Evolutionary conservation across 2,797 vertebrate species (phyloP), one percentile per base, ranked within the genome.

Genomic region (Sylvia borin): DNA sequence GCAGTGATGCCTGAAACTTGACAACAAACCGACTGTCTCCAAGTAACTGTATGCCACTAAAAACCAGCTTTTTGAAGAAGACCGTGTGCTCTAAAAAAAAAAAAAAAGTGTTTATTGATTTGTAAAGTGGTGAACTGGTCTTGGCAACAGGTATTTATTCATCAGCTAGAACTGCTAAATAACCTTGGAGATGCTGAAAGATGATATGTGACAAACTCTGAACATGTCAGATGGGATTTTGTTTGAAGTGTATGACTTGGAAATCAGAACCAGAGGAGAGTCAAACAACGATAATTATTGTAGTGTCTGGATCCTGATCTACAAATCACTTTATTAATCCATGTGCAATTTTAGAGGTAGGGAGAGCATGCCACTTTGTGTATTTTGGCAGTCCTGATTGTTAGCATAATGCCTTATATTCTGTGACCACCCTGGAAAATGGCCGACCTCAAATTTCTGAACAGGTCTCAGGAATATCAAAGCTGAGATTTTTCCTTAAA

Each of bases 321-420:
- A 88, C 86, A 82, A 87, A 96, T 92, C 89, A 71, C 68, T 66
- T n/a, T 85, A 79, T 93, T 64, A 89, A 92, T 96, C 87, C 61
- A n/a, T 61, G 34, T 71, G 34, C 64, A 66, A 73, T 85, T 94
- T 89, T 45, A 79, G 36, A 65, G 55, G 43, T 77, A 85, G 77
- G 54, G 61, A 65, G 72, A 43, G 47, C 34, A 29, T 83, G 26
- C 43, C 82, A 3, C 78, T 67, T 64, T 71, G 78, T 89, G 57
- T 87, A 29, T 90, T 91, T 92, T 93, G 89, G 87, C 91, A 94
- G 45, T 71, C 18, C 32, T 65, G 31, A 24, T 55, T 64, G 51
- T 80, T 88, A 91, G 54, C 45, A 71, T 70, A 83, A 65, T 74
- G 85, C 75, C 47, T 90, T 91, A 24, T 60, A 64, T 85, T 94